Percentiles rank a stretch among this genome's conserved stretches.
phyloP scores from a whole-genome alignment of 2,888 invertebrate species.

The Drosophila anomelani region DNA sequence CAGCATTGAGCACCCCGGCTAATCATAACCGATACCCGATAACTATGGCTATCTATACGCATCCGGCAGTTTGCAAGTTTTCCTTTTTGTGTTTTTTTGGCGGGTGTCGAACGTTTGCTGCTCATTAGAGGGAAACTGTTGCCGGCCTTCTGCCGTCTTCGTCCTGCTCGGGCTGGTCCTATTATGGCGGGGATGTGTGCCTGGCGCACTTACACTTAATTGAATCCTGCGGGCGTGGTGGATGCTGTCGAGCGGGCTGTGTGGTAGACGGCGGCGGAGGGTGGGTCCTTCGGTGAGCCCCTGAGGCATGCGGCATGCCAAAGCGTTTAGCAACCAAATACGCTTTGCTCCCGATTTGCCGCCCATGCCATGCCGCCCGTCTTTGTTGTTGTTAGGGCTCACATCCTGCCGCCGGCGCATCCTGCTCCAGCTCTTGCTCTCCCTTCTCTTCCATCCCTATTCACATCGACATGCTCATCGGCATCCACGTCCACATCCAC shows the following conservation, averaged over 20 bases:
- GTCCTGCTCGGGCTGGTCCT: not conserved
- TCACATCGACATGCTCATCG: constrained; percentile 21
- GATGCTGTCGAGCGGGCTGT: constrained; percentile 5
- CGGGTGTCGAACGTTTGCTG: constrained; percentile 40
- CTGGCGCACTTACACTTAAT: constrained; percentile 73
- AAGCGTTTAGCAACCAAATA: constrained; percentile 70
- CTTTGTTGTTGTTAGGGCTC: constrained; percentile 45
- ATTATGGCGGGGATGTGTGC: constrained; percentile 28
- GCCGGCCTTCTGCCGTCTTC: constrained; percentile 22
- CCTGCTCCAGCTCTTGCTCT: constrained; percentile 10
- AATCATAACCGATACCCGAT: constrained; percentile 42
- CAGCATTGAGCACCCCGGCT: constrained; percentile 29
- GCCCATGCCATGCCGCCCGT: not conserved
- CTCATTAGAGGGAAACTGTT: constrained; percentile 42
- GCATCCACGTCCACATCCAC: not conserved
- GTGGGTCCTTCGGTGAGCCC: constrained; percentile 45
- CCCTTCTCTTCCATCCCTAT: constrained; percentile 1
- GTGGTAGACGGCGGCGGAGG: not conserved
- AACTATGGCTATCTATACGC: constrained; percentile 32
- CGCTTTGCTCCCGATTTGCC: constrained; percentile 47
- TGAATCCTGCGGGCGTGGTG: constrained; percentile 76
- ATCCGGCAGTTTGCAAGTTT: constrained; percentile 37
- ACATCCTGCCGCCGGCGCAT: constrained; percentile 45
- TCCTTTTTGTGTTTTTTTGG: constrained; percentile 19
- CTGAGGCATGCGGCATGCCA: constrained; percentile 69